phyloP scores from a whole-genome alignment of 2,797 vertebrate genomes.

The Lophius americanus region DNA sequence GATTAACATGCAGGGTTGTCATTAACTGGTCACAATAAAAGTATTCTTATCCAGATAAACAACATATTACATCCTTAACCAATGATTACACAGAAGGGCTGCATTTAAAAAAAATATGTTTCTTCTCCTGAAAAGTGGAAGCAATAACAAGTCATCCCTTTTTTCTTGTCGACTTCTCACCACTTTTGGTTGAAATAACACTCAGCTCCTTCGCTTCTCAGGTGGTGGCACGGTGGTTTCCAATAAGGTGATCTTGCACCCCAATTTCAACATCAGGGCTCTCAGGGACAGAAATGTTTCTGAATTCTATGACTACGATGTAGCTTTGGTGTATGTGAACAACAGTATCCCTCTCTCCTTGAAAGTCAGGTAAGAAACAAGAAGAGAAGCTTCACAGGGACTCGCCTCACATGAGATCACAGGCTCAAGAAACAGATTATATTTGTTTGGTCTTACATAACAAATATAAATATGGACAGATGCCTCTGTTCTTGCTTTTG shows the following conservation, averaged over 20 bases:
- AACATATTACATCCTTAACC: no score
- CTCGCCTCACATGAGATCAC: no score
- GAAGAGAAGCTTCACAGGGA: background rate
- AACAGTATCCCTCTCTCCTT: slow-evolving; percentile 57
- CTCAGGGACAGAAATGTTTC: slow-evolving; percentile 72
- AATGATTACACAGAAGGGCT: no score
- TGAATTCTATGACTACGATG: slow-evolving; percentile 89
- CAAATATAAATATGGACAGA: no score
- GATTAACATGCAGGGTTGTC: no score
- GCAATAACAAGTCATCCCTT: background rate
- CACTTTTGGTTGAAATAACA: background rate
- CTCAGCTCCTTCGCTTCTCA: slow-evolving; percentile 22
- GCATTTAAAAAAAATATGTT: no score
- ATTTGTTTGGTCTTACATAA: background rate
- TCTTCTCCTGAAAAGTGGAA: no score
- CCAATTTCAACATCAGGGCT: slow-evolving; percentile 64
- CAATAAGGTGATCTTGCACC: slow-evolving; percentile 71
- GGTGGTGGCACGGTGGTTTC: slow-evolving; percentile 9
- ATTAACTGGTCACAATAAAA: no score
- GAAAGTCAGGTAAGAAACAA: slow-evolving; percentile 74
- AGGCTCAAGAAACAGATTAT: background rate
- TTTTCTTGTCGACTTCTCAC: background rate
- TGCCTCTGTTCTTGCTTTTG: no score
- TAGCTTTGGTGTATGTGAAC: slow-evolving; percentile 79
- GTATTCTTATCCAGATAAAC: no score